Evolutionary conservation across 2,888 invertebrate species (phyloP), one percentile per base, ranked within the genome.

Genomic region (Hedychridium roseum): DNA sequence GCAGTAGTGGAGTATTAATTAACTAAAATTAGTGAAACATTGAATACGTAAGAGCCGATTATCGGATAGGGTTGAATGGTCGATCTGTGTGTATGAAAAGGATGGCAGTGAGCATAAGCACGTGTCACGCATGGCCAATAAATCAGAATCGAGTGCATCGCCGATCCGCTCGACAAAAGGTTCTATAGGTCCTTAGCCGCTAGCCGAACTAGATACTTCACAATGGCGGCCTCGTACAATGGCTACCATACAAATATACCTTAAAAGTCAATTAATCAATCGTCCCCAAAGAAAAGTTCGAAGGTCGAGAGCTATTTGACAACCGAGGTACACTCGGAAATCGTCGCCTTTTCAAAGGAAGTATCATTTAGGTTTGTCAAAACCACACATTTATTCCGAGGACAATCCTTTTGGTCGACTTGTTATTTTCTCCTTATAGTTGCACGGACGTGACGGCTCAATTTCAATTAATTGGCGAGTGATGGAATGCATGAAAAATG

Each of bases 261-360:
- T 60, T 54, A 65, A 64, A 58, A 54, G 55, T 64, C 70, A 65
- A 71, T 72, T 70, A 70, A 72, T 72, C 70, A 72, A 67, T 60
- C 47, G 50, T 47, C 50, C 40, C 35, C n/a, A n/a, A n/a, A 37
- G 42, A 36, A 44, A 43, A 62, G 60, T 58, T 61, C 54, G 54
- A 54, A 64, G 59, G 60, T 62, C 51, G 62, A 67, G 61, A 60
- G 50, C 34, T 50, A 36, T 37, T 36, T 36, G 57, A 57, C 50
- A 40, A 37, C 42, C 38, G 40, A 47, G 49, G 55, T 52, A 43
- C 43, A 35, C 40, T 27, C 39, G 27, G 39, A 39, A 42, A 48
- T 50, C 31, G 21, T 34, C 47, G 44, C 20, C 18, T 14, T 7
- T 7, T 44, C 40, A 59, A 54, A 43, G 36, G 43, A 26, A 26